Evolutionary conservation across 2,797 vertebrate species (phyloP), one percentile per base, ranked within the genome.

Genomic region (Pipistrellus pipistrellus): DNA sequence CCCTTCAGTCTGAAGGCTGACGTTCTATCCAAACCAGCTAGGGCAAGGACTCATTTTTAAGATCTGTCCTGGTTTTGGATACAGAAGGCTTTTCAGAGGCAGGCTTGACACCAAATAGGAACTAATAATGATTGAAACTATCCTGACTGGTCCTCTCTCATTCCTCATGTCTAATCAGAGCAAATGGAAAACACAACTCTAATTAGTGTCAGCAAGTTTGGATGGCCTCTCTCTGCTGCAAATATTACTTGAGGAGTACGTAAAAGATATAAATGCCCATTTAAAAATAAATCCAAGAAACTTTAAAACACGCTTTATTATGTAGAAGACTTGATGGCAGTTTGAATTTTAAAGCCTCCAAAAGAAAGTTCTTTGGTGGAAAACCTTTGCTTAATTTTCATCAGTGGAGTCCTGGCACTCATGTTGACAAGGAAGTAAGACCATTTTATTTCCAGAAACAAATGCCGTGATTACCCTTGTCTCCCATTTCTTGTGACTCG

Each of bases 311-410:
- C 1, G 0, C 44, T 78, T 75, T 90, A 59, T 71, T 96, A 81
- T 95, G 55, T 72, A 73, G 88, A 97, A 95, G 83, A 69, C 20
- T 68, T 62, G 30, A 88, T 96, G 94, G 92, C 46, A 68, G 89
- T 88, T 88, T 88, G 88, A 78, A 32, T 59, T 91, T 93, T 90
- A 88, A 46, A 87, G 83, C 35, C 81, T 96, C 92, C 88, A 77
- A 93, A 92, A 93, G 69, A 95, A 92, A 96, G 71, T 77, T 84
- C 48, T 96, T 81, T 94, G 90, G 78, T 87, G 92, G 88, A 96
- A 96, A 97, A 96, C 76, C 55, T 93, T 76, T 75, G 81, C 85
- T 91, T 89, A 84, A 51, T 89, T 96, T 95, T 93, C 44, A 72
- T 78, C 17, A 0, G 41, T 88, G 81, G 91, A 51, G 23, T 68